Evolutionary conservation across 2,797 vertebrate genomes (phyloP), one percentile per base, ranked within the genome.

Genomic region (Melanotaenia trifasciata): DNA sequence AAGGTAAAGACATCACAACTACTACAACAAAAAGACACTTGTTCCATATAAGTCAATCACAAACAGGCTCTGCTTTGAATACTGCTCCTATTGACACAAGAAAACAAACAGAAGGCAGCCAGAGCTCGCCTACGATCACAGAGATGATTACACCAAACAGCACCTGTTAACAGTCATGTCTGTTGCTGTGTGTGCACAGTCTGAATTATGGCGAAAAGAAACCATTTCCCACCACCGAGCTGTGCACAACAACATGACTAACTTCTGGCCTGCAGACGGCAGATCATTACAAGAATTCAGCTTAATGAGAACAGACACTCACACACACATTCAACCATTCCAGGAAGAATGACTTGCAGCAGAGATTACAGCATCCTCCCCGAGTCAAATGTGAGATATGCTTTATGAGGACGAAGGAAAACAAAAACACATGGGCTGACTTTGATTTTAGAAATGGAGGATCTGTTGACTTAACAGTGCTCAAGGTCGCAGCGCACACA

Each of bases 241-340:
- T 70, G 43, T 51, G 63, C 75, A 70, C 71, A 72, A 83, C 75
- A 78, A 76, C 70, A 57, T 40, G 36, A 70, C 58, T 77, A 70
- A 90, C 70, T 77, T 87, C 76, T 86, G 85, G 76, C 64, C 86
- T 24, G 75, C 72, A 84, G 77, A 64, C 73, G 40, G 75, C 68
- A 56, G 78, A 86, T 84, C 81, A 71, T 80, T 80, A 86, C 73
- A 83, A 85, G 74, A 74, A 66, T 61, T 76, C 36, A 56, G 58
- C 64, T 62, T 86, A 87, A 88, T 87, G 74, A 80, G 81, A 89
- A 83, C 79, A 90, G 80, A 88, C 89, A 73, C 70, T 79, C 78
- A 60, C 26, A 84, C 88, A 73, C 76, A 69, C 80, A 87, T 81
- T 64, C 76, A 84, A 50, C 64, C 70, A 53, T 90, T 79, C 80